phyloP scores from a whole-genome alignment of 1,140 invertebrate species.

The Aethina tumida region DNA sequence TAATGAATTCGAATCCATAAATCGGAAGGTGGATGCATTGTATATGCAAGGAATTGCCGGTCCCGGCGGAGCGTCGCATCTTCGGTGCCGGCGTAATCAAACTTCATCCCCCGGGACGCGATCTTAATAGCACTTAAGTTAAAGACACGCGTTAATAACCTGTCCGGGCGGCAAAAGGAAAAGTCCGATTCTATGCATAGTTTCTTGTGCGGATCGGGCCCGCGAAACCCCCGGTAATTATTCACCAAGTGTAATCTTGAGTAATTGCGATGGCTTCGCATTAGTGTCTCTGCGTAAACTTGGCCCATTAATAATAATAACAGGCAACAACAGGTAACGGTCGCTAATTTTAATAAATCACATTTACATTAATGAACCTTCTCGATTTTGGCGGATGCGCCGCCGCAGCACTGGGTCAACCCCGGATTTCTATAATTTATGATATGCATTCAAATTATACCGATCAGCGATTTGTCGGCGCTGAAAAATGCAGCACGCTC shows the following conservation, averaged over 20 bases:
- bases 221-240: slow-evolving; percentile 2
- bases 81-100: neutral
- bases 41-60: no score
- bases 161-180: no score
- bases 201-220: neutral
- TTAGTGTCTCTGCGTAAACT: slow-evolving; percentile 9
- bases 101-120: neutral
- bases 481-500: neutral
- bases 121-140: neutral
- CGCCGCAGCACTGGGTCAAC: slow-evolving; percentile 1
- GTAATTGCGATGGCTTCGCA: slow-evolving; percentile 11
- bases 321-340: slow-evolving; percentile 16
- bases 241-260: slow-evolving; percentile 14
- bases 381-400: slow-evolving; percentile 9
- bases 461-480: neutral
- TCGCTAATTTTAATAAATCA: slow-evolving; percentile 18
- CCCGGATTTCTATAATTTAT: no score
- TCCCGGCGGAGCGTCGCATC: no score
- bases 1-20: no score
- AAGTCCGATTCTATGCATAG: neutral
- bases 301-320: slow-evolving; percentile 18
- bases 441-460: neutral
- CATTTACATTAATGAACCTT: slow-evolving; percentile 17
- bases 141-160: neutral
- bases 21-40: no score